Conservation (phyloP, 2,888 invertebrate species). For the Merodon equestris region DNA sequence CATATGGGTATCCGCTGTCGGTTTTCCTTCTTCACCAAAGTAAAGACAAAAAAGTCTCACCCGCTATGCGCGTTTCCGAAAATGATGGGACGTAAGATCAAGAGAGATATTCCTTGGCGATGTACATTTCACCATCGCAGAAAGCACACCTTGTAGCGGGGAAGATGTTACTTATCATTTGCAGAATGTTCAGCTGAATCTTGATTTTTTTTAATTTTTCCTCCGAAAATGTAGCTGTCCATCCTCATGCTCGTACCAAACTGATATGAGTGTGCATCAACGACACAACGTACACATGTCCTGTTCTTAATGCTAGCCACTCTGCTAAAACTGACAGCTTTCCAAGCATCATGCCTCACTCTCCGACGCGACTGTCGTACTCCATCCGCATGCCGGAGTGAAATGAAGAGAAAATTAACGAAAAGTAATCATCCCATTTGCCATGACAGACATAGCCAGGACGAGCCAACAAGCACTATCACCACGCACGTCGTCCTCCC, state of each 20-base stretch:
- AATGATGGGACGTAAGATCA: too few species aligned
- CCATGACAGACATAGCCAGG: slow-evolving; percentile 50
- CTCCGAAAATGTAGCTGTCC: not conserved
- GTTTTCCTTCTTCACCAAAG: slow-evolving; percentile 11
- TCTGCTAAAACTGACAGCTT: slow-evolving; percentile 58
- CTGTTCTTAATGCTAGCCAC: slow-evolving; percentile 52
- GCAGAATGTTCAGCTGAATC: too few species aligned
- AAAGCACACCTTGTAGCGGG: too few species aligned
- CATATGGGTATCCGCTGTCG: slow-evolving; percentile 57
- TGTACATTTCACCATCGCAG: too few species aligned
- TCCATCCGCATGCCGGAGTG: slow-evolving; percentile 23
- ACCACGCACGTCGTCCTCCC: not conserved
- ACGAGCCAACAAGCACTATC: slow-evolving; percentile 25
- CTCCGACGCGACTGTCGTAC: slow-evolving; percentile 3
- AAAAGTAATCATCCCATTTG: slow-evolving; percentile 69
- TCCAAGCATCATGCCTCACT: slow-evolving; percentile 24
- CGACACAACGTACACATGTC: not conserved
- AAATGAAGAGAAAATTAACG: slow-evolving; percentile 66
- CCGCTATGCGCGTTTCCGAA: slow-evolving; percentile 20
- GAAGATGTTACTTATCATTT: not conserved
- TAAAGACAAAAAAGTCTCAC: not conserved
- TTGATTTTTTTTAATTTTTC: too few species aligned
- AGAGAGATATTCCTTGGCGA: too few species aligned
- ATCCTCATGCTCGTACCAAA: not conserved
- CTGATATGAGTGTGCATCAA: not conserved